These are phyloP conservation scores for Acanthosepion pharaonis DNA, from an alignment of 2,888 invertebrate genomes.

Conservation along the genomic window DNA sequence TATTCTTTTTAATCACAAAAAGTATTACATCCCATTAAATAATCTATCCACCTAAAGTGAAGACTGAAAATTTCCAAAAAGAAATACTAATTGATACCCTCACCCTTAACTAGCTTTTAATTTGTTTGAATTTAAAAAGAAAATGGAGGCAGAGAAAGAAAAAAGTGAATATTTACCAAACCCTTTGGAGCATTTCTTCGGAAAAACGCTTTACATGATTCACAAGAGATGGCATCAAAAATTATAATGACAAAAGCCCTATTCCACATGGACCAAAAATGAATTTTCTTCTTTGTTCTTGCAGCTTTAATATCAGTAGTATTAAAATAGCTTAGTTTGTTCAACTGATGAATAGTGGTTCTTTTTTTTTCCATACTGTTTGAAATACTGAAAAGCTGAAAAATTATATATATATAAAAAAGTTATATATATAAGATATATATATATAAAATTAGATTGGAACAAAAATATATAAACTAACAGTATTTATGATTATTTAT, in stretches of 20 bases:
- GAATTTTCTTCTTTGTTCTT: slow-evolving; percentile 75
- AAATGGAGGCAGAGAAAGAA: not conserved
- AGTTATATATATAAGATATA: too few species aligned
- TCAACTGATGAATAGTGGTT: slow-evolving; percentile 62
- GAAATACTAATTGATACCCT: too few species aligned
- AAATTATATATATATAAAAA: not conserved
- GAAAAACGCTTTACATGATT: slow-evolving; percentile 75
- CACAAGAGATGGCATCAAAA: slow-evolving; percentile 75
- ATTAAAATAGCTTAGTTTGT: slow-evolving; percentile 57
- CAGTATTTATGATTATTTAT: not conserved
- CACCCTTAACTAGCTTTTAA: too few species aligned
- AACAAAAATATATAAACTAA: not conserved
- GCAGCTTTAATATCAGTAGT: slow-evolving; percentile 62
- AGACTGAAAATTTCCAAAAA: too few species aligned
- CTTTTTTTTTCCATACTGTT: slow-evolving; percentile 68
- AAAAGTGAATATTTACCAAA: slow-evolving; percentile 65
- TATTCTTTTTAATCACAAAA: too few species aligned
- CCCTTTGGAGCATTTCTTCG: slow-evolving; percentile 75
- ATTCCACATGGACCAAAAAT: slow-evolving; percentile 74
- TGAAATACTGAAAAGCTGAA: slow-evolving; percentile 70
- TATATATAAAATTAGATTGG: not conserved
- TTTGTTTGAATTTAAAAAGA: too few species aligned
- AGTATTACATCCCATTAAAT: too few species aligned
- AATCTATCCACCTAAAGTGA: too few species aligned
- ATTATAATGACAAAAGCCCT: slow-evolving; percentile 74